Conservation (phyloP, 2,888 invertebrate species). For the Synergus gifuensis region DNA sequence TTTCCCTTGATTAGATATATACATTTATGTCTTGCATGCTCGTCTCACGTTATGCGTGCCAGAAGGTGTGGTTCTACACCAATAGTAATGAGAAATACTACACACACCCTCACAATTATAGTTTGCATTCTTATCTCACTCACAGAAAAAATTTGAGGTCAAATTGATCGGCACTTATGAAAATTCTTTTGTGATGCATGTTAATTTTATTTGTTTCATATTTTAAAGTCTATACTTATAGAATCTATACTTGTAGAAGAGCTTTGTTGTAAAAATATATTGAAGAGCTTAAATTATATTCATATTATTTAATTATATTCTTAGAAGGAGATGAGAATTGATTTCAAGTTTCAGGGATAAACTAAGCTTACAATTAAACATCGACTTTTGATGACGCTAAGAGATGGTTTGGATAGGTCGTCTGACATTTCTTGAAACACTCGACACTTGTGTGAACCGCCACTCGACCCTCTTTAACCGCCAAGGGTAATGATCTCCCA, state of each 20-base stretch:
- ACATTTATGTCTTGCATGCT: not conserved
- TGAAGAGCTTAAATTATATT: too few species aligned
- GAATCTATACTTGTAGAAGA: too few species aligned
- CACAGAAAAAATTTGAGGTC: not conserved
- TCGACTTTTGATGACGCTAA: not conserved
- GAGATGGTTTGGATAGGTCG: slow-evolving; percentile 4
- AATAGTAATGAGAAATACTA: not conserved
- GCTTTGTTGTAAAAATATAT: not conserved
- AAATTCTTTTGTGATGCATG: not conserved
- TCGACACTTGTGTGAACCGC: slow-evolving; percentile 28
- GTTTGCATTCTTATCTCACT: not conserved
- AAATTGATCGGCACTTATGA: not conserved
- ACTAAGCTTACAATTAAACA: not conserved
- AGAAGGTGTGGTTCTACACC: not conserved
- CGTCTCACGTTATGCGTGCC: not conserved
- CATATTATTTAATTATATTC: not conserved
- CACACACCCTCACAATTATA: not conserved
- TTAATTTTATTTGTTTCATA: too few species aligned
- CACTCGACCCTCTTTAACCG: slow-evolving; percentile 40
- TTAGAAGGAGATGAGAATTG: not conserved
- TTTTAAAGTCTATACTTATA: too few species aligned
- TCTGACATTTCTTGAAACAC: slow-evolving; percentile 24
- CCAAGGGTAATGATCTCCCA: slow-evolving; percentile 39
- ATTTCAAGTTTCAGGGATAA: not conserved
- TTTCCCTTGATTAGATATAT: slow-evolving; percentile 20